Conservation (phyloP, 2,888 invertebrate species). For the Harpalus rubripes region DNA sequence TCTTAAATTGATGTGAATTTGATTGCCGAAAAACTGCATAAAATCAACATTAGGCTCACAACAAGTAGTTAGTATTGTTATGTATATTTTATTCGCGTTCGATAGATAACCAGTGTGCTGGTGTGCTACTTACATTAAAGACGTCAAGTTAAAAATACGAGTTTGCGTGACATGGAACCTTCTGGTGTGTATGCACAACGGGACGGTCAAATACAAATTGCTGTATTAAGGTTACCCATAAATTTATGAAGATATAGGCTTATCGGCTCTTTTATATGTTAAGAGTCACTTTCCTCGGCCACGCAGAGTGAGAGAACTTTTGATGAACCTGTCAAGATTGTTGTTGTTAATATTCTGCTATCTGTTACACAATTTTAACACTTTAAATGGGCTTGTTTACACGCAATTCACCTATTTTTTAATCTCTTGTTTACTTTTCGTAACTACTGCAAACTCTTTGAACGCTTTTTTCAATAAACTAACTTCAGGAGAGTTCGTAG, state of each 20-base stretch:
- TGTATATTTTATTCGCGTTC: conserved; percentile 51
- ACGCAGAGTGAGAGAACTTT: conserved; percentile 40
- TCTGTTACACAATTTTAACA: conserved; percentile 60
- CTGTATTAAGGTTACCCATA: conserved; percentile 59
- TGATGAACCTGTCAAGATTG: conserved; percentile 63
- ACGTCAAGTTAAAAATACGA: conserved; percentile 61
- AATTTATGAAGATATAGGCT: conserved; percentile 64
- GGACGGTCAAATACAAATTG: conserved; percentile 58
- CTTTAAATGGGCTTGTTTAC: conserved; percentile 56
- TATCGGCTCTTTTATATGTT: conserved; percentile 45
- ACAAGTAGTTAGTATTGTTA: conserved; percentile 49
- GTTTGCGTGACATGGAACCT: conserved; percentile 48
- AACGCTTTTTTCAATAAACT: not conserved
- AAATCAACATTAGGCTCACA: conserved; percentile 34
- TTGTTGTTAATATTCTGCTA: conserved; percentile 63
- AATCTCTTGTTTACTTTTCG: conserved; percentile 10
- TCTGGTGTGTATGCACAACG: conserved; percentile 32
- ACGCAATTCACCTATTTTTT: conserved; percentile 56
- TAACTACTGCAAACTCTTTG: not conserved
- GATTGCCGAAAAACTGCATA: conserved; percentile 51
- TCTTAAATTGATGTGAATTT: conserved; percentile 12
- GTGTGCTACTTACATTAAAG: conserved; percentile 37
- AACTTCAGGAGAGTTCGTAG: not conserved
- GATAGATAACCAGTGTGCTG: conserved; percentile 15
- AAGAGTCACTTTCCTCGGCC: conserved; percentile 44